phyloP scores from a whole-genome alignment of 1,140 invertebrate species.

The Prorops nasuta region DNA sequence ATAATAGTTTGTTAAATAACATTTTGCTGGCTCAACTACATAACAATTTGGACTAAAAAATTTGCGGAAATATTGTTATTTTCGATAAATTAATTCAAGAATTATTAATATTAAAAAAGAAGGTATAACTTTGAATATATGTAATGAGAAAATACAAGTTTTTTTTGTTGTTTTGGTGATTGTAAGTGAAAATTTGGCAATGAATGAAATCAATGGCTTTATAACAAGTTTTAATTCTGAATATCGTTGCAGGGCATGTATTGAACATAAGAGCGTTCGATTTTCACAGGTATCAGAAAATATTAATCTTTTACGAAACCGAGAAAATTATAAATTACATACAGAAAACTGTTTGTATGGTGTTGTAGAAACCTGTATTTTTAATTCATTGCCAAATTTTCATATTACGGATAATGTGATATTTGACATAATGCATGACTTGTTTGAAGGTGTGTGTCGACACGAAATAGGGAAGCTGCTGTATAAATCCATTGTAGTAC shows the following conservation, averaged over 20 bases:
- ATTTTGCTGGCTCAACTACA: conserved; percentile 4
- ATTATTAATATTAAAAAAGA: background rate
- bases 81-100: background rate
- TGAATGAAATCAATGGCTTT: conserved; percentile 6
- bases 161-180: conserved; percentile 6
- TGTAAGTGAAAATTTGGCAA: conserved; percentile 7
- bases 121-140: background rate
- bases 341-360: background rate
- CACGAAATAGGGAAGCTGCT: background rate
- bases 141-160: conserved; percentile 1
- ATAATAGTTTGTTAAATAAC: conserved; percentile 3
- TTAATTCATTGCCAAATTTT: background rate
- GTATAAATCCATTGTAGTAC: background rate
- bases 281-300: background rate
- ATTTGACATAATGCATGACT: conserved; percentile 3
- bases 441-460: no score
- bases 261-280: background rate
- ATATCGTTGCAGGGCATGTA: conserved; percentile 8
- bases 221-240: conserved; percentile 3
- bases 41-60: background rate
- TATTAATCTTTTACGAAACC: background rate
- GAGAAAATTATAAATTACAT: background rate
- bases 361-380: conserved; percentile 1
- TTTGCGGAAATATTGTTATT: no score
- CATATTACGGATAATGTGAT: background rate